phyloP scores from a whole-genome alignment of 2,113 vertebrate species.

The Pholis gunnellus region DNA sequence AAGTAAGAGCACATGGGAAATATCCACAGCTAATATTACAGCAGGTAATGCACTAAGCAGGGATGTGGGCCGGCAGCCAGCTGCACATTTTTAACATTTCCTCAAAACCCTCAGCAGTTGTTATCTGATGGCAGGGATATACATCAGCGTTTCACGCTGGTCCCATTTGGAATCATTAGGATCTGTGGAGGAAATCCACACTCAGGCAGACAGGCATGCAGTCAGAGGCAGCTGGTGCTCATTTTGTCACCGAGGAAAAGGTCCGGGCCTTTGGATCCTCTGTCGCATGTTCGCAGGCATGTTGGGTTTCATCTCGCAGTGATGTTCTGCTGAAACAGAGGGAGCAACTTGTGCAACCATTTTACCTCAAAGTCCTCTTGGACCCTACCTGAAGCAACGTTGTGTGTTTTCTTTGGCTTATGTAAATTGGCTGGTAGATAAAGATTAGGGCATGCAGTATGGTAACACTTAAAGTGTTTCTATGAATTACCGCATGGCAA shows the following conservation, averaged over 20 bases:
- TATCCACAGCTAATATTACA: slow-evolving; percentile 57
- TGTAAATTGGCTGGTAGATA: slow-evolving; percentile 1
- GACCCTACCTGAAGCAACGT: slow-evolving; percentile 9
- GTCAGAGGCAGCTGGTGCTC: slow-evolving; percentile 59
- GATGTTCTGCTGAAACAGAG: slow-evolving; percentile 16
- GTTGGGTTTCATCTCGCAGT: slow-evolving; percentile 55
- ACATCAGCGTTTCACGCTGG: slow-evolving; percentile 59
- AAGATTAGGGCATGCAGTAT: background rate
- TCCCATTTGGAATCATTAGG: slow-evolving; percentile 68
- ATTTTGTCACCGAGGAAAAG: slow-evolving; percentile 41
- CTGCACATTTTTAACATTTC: slow-evolving; percentile 78
- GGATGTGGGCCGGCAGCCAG: slow-evolving; percentile 47
- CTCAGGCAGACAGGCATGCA: slow-evolving; percentile 58
- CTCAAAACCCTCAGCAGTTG: slow-evolving; percentile 64
- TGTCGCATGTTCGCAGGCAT: slow-evolving; percentile 46
- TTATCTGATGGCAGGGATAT: slow-evolving; percentile 73
- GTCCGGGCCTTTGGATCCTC: slow-evolving; percentile 40
- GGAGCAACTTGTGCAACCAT: slow-evolving; percentile 20
- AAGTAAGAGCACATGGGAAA: slow-evolving; percentile 55
- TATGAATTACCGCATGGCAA: slow-evolving; percentile 3
- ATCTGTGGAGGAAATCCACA: slow-evolving; percentile 71
- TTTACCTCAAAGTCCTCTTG: slow-evolving; percentile 23
- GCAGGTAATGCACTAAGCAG: slow-evolving; percentile 67
- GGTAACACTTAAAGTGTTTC: slow-evolving; percentile 1
- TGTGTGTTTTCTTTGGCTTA: slow-evolving; percentile 6